Conservation (phyloP, 2,888 invertebrate genomes). For the Poecilus cupreus region DNA sequence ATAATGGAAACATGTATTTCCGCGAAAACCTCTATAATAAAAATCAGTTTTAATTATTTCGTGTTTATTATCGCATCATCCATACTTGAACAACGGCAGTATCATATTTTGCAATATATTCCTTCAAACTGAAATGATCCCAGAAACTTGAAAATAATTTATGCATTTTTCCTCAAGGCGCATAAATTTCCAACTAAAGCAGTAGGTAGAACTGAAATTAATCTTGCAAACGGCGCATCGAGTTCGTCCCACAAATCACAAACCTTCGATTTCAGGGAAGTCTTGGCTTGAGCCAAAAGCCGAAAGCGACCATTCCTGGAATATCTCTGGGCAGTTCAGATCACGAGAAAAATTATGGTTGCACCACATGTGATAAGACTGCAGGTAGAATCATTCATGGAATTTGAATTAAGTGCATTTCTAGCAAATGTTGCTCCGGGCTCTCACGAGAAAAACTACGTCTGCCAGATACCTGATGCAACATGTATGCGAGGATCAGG, state of each 20-base stretch:
- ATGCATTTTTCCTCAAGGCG: not conserved
- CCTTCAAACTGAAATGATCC: not conserved
- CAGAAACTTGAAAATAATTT: not conserved
- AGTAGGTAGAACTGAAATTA: not conserved
- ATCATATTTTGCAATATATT: too few relatives aligned
- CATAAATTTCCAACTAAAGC: not conserved
- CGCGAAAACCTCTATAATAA: too few relatives aligned
- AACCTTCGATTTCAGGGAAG: not conserved
- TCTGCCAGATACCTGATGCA: too few relatives aligned
- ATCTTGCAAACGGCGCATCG: not conserved
- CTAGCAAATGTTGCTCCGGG: not conserved
- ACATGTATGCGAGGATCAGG: too few relatives aligned
- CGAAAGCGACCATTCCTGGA: slow-evolving; percentile 9
- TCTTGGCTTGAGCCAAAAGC: too few relatives aligned
- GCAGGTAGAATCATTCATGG: slow-evolving; percentile 7
- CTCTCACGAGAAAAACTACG: too few relatives aligned
- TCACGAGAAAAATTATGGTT: slow-evolving; percentile 10
- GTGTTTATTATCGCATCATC: too few relatives aligned
- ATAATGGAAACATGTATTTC: too few relatives aligned
- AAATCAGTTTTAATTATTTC: too few relatives aligned
- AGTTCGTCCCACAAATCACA: not conserved
- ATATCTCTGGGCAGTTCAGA: not conserved
- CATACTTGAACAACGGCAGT: too few relatives aligned
- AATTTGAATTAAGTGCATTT: slow-evolving; percentile 22
- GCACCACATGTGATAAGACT: slow-evolving; percentile 11